These are phyloP conservation scores for Pristionchus pacificus DNA, from an alignment of 1,140 invertebrate genomes.

Conservation along the genomic window DNA sequence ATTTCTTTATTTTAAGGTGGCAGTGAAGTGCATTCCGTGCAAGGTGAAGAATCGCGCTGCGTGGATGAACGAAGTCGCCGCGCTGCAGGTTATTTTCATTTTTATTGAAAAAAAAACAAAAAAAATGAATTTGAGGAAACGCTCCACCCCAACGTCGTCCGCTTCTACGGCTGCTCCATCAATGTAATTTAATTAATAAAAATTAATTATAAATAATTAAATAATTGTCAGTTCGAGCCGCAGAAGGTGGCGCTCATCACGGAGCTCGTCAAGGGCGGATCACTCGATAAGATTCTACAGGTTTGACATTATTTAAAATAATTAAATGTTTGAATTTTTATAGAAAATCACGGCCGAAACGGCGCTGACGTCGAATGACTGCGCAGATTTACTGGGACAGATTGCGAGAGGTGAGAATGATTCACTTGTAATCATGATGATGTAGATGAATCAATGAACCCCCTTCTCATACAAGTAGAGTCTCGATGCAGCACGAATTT, in stretches of 20 bases:
- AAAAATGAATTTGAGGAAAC: not conserved
- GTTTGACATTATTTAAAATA: not conserved
- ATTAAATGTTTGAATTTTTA: not conserved
- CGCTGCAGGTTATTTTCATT: not conserved
- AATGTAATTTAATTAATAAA: too few relatives aligned
- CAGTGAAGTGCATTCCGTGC: not conserved
- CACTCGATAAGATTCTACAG: not conserved
- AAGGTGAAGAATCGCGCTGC: not conserved
- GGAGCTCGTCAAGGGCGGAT: not conserved
- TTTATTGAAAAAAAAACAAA: too few relatives aligned
- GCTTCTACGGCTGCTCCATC: not conserved
- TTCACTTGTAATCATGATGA: too few relatives aligned
- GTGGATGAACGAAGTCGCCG: not conserved
- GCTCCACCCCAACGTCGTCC: not conserved
- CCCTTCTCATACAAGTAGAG: too few relatives aligned
- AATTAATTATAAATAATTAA: too few relatives aligned
- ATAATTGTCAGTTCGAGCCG: too few relatives aligned
- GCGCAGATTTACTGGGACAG: not conserved
- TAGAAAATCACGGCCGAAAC: not conserved
- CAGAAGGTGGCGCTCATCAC: not conserved
- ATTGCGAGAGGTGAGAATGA: not conserved
- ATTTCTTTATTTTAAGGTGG: too few relatives aligned
- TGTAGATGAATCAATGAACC: too few relatives aligned
- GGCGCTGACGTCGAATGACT: not conserved
- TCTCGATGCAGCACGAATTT: too few relatives aligned